These are phyloP conservation scores for Theocolax elegans DNA, from an alignment of 1,140 invertebrate species.

Conservation along the genomic window DNA sequence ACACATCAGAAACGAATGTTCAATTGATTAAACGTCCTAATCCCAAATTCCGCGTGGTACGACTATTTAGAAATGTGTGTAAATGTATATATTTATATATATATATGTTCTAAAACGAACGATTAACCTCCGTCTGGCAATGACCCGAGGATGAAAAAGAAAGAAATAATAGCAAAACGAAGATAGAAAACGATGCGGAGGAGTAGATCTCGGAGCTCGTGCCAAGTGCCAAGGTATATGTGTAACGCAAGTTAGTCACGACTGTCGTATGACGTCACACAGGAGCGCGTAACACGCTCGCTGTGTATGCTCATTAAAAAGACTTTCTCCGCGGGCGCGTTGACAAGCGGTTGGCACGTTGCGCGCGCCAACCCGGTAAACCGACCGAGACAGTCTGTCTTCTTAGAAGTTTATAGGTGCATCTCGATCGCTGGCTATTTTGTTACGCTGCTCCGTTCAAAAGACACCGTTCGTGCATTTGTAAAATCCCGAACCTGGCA, in stretches of 20 bases:
- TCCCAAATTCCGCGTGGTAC: no score
- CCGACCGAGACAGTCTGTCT: neutral
- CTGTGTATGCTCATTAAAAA: neutral
- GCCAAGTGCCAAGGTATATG: neutral
- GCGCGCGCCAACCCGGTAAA: neutral
- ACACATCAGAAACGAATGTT: no score
- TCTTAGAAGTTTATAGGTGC: no score
- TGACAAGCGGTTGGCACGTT: slow-evolving; percentile 8
- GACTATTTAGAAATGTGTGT: no score
- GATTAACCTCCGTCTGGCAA: neutral
- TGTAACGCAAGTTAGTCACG: neutral
- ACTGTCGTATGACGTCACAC: neutral
- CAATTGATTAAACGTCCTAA: no score
- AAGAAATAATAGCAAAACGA: no score
- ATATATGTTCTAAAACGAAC: neutral
- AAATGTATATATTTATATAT: no score
- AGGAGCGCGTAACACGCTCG: neutral
- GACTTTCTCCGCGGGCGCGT: neutral
- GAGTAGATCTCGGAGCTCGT: neutral
- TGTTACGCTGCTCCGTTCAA: no score
- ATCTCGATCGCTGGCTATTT: no score
- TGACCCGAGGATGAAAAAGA: neutral
- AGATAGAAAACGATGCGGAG: neutral
- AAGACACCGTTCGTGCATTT: no score
- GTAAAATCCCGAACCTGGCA: no score